Percentiles rank a stretch among this genome's conserved stretches.
These are phyloP conservation scores for Cyprinodon tularosa DNA, from an alignment of 2,113 vertebrate genomes.

Conservation along the genomic window DNA sequence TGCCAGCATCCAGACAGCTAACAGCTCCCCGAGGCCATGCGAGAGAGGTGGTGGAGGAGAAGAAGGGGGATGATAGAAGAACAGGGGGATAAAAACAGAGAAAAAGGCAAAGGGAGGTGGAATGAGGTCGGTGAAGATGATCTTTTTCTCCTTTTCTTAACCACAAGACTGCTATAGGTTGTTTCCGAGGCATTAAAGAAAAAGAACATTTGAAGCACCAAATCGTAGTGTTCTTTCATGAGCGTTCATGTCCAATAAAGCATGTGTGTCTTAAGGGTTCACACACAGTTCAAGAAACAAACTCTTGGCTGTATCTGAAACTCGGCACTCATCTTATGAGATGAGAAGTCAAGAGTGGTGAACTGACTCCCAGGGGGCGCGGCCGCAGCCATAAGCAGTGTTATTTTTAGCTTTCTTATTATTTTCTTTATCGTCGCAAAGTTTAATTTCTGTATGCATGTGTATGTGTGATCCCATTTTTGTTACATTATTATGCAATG, in stretches of 20 bases:
- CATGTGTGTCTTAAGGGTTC: conserved; percentile 41
- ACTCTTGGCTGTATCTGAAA: conserved; percentile 32
- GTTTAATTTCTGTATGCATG: conserved; percentile 49
- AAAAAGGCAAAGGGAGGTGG: conserved; percentile 19
- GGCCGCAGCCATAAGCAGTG: conserved; percentile 45
- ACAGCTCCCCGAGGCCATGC: conserved; percentile 82
- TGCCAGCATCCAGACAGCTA: conserved; percentile 80
- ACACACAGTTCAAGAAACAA: conserved; percentile 37
- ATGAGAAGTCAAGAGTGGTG: conserved; percentile 63
- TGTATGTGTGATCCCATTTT: conserved; percentile 11
- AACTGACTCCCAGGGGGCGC: conserved; percentile 52
- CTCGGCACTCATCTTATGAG: conserved; percentile 36
- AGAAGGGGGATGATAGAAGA: conserved; percentile 41
- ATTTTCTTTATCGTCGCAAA: conserved; percentile 51
- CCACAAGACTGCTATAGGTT: conserved; percentile 44
- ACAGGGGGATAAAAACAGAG: conserved; percentile 29
- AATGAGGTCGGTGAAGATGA: conserved; percentile 52
- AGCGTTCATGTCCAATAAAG: conserved; percentile 44
- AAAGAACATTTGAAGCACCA: conserved; percentile 11
- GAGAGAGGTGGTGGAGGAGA: conserved; percentile 58
- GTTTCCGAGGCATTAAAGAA: conserved; percentile 22
- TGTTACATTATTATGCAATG: conserved; percentile 70
- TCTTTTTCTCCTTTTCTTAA: conserved; percentile 33
- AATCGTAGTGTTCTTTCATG: conserved; percentile 16
- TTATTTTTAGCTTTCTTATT: conserved; percentile 66